Conservation (phyloP, 2,888 invertebrate species). For the Cinara cedri region DNA sequence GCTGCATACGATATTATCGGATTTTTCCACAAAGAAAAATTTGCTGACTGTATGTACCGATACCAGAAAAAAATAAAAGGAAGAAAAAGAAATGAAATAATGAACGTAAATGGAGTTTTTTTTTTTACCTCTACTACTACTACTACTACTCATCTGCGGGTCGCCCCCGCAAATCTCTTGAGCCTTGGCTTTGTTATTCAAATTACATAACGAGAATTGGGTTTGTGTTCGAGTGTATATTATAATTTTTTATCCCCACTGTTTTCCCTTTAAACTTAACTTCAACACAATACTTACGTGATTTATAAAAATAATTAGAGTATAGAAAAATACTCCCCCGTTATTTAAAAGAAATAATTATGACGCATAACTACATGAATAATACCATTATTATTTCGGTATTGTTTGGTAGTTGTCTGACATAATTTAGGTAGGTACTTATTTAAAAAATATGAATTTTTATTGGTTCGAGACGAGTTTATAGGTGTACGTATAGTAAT, state of each 20-base stretch:
- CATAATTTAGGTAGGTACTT: neutral
- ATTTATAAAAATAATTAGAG: constrained; percentile 6
- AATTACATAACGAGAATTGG: constrained; percentile 33
- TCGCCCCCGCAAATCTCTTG: constrained; percentile 33
- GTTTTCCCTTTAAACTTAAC: constrained; percentile 13
- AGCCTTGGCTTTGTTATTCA: constrained; percentile 49
- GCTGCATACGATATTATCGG: constrained; percentile 12
- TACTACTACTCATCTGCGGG: constrained; percentile 27
- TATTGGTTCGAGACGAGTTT: too few relatives aligned
- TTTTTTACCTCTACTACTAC: neutral
- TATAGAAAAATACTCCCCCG: too few relatives aligned
- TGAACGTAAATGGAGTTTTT: constrained; percentile 38
- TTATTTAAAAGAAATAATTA: too few relatives aligned
- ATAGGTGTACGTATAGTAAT: too few relatives aligned
- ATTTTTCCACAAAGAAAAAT: constrained; percentile 37
- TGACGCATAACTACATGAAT: too few relatives aligned
- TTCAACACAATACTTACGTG: neutral
- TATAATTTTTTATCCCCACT: neutral
- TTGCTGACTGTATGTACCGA: constrained; percentile 46
- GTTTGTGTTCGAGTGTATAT: constrained; percentile 13
- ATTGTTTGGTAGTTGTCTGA: too few relatives aligned
- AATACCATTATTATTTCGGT: too few relatives aligned
- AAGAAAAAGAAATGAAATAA: constrained; percentile 28
- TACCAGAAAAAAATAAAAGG: constrained; percentile 10
- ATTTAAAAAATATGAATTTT: too few relatives aligned